Conservation (phyloP, 2,797 vertebrate genomes). For the Onychomys leucogaster region DNA sequence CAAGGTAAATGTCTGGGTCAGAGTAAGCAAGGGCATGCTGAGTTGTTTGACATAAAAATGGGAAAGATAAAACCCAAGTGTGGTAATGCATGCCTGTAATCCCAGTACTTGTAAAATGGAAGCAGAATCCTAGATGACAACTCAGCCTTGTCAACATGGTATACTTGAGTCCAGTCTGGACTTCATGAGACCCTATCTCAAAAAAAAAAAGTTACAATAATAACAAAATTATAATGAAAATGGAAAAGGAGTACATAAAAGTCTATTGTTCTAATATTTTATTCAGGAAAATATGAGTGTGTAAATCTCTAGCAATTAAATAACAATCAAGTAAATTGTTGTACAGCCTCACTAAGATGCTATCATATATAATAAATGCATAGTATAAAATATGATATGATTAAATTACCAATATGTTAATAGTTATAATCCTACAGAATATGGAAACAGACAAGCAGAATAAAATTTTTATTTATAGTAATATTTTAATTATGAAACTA, state of each 20-base stretch:
- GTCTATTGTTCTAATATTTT: conserved; percentile 11
- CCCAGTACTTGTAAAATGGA: neutral
- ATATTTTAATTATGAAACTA: neutral
- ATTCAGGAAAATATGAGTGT: neutral
- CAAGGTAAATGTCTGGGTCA: neutral
- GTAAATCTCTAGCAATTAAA: neutral
- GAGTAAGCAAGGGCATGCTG: neutral
- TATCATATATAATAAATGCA: neutral
- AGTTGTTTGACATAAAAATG: neutral
- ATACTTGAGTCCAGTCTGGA: neutral
- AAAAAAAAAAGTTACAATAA: neutral
- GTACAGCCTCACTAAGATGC: neutral
- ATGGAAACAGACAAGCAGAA: neutral
- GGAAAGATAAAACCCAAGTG: neutral
- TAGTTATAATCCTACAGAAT: neutral
- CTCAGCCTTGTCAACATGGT: neutral
- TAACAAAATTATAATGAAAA: neutral
- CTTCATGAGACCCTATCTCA: neutral
- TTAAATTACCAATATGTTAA: neutral
- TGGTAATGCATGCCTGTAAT: neutral
- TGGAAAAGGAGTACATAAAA: neutral
- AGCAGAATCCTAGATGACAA: neutral
- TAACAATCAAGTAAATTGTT: neutral
- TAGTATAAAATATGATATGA: neutral
- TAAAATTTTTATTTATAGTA: neutral